phyloP scores from a whole-genome alignment of 2,888 invertebrate genomes.

The Zootermopsis nevadensis region DNA sequence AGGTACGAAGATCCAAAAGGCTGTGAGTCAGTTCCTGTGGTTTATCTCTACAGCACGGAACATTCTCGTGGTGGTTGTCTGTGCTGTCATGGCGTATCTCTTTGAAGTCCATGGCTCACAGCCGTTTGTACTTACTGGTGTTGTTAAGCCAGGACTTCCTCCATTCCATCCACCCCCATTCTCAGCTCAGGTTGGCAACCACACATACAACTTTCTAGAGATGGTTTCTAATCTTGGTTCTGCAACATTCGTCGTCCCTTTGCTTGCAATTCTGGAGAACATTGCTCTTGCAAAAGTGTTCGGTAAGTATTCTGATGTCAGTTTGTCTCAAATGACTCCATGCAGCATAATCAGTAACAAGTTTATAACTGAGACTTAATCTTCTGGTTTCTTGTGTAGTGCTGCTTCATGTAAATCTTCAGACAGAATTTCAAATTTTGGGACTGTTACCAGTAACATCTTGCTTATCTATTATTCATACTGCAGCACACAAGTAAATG shows the following conservation, averaged over 20 bases:
- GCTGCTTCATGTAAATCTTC: too few species aligned
- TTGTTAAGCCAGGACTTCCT: slow-evolving; percentile 78
- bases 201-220: slow-evolving; percentile 68
- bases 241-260: slow-evolving; percentile 74
- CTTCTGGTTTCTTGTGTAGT: neutral
- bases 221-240: slow-evolving; percentile 72
- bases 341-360: too few species aligned
- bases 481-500: too few species aligned
- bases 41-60: slow-evolving; percentile 80
- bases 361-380: neutral
- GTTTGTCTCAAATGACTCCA: neutral
- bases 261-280: slow-evolving; percentile 76
- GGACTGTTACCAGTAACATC: too few species aligned
- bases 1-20: slow-evolving; percentile 63
- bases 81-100: slow-evolving; percentile 74
- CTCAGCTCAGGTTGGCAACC: slow-evolving; percentile 69
- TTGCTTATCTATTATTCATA: too few species aligned
- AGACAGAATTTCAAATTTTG: too few species aligned
- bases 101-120: slow-evolving; percentile 70
- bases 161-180: slow-evolving; percentile 74
- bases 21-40: slow-evolving; percentile 72
- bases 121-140: slow-evolving; percentile 76
- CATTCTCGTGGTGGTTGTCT: slow-evolving; percentile 79
- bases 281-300: slow-evolving; percentile 80
- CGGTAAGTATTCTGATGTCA: slow-evolving; percentile 62